These are phyloP conservation scores for Lepeophtheirus nordmannii DNA, from an alignment of 2,888 invertebrate species.

Conservation along the genomic window DNA sequence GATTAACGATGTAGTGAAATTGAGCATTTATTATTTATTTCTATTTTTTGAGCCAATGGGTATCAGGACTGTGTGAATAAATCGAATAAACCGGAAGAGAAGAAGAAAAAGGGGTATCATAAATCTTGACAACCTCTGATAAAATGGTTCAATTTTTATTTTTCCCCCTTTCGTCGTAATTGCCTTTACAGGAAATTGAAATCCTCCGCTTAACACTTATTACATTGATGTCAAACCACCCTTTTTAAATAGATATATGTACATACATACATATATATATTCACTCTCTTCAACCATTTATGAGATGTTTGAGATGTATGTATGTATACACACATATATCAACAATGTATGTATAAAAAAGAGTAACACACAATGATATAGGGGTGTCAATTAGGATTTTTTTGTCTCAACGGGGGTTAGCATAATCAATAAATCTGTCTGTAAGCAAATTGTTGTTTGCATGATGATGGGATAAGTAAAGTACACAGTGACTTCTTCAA, in stretches of 20 bases:
- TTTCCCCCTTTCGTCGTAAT: background rate
- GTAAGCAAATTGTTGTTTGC: too few species aligned
- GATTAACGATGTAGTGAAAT: background rate
- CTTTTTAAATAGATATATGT: background rate
- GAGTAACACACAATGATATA: too few species aligned
- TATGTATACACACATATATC: too few species aligned
- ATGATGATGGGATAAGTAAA: too few species aligned
- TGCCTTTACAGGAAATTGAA: slow-evolving; percentile 3
- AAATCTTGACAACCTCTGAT: background rate
- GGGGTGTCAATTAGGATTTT: too few species aligned
- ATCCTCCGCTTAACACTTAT: background rate
- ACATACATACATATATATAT: background rate
- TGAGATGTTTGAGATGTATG: too few species aligned
- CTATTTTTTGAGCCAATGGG: background rate
- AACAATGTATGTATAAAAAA: too few species aligned
- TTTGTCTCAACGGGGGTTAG: too few species aligned
- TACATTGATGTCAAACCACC: background rate
- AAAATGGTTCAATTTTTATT: slow-evolving; percentile 7
- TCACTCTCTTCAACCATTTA: background rate
- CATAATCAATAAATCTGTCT: too few species aligned
- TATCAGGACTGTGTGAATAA: background rate
- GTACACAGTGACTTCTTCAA: too few species aligned
- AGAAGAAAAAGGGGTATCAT: slow-evolving; percentile 5
- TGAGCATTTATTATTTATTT: background rate
- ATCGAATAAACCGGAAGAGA: background rate